These are phyloP conservation scores for Potorous gilbertii DNA, from an alignment of 2,797 vertebrate species.

Conservation along the genomic window DNA sequence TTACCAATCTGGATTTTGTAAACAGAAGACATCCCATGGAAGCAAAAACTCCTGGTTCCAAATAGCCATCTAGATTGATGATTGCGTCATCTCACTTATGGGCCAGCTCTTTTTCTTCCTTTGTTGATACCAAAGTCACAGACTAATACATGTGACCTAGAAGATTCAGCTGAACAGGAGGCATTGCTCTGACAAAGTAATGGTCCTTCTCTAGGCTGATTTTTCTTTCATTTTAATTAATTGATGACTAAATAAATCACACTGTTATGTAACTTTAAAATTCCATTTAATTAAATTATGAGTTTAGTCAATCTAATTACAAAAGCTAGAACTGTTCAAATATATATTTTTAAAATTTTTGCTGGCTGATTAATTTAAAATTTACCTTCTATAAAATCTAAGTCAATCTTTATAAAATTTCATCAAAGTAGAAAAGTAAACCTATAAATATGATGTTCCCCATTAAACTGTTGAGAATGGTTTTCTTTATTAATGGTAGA, in stretches of 20 bases:
- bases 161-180: not conserved
- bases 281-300: not conserved
- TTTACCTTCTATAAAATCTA: not conserved
- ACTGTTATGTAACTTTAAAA: slow-evolving; percentile 6
- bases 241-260: not conserved
- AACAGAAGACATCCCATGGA: not conserved
- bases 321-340: not conserved
- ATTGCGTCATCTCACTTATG: not conserved
- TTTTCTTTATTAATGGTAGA: not conserved
- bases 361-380: slow-evolving; percentile 1
- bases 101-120: not conserved
- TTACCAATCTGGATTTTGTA: slow-evolving; percentile 19
- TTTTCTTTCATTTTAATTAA: not conserved
- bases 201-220: not conserved
- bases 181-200: not conserved
- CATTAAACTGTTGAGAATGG: not conserved
- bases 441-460: not conserved
- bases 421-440: not conserved
- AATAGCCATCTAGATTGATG: not conserved
- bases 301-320: slow-evolving; percentile 10
- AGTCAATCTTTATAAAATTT: not conserved
- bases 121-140: not conserved
- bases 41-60: not conserved
- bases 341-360: not conserved
- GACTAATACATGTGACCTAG: not conserved